These are phyloP conservation scores for Zaprionus obscuricornis DNA, from an alignment of 2,888 invertebrate species.

Conservation along the genomic window DNA sequence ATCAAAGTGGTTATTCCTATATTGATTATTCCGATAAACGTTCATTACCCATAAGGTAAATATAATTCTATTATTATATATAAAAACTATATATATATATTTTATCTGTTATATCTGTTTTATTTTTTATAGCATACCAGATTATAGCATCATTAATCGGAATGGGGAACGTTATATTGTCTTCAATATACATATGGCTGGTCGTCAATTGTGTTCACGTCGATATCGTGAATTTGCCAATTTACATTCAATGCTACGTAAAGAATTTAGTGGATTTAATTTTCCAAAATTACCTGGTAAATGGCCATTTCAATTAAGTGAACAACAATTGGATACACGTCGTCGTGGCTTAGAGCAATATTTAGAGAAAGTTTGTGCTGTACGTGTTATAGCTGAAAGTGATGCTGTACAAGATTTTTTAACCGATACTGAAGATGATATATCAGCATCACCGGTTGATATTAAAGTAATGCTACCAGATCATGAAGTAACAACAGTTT, in stretches of 20 bases:
- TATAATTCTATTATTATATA: background rate
- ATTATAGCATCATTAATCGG: conserved; percentile 95
- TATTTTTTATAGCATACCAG: conserved; percentile 89
- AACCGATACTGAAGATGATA: conserved; percentile 94
- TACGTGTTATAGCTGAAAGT: conserved; percentile 98
- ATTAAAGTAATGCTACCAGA: conserved; percentile 94
- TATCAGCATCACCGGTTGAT: conserved; percentile 90
- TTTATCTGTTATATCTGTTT: background rate
- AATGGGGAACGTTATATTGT: conserved; percentile 96
- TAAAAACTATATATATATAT: background rate
- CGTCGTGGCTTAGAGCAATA: conserved; percentile 98
- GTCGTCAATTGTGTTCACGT: conserved; percentile 97
- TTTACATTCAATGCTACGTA: conserved; percentile 93
- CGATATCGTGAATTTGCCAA: conserved; percentile 98
- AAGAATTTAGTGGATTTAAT: conserved; percentile 96
- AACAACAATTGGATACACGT: conserved; percentile 97
- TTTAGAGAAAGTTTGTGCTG: conserved; percentile 98
- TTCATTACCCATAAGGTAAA: conserved; percentile 88
- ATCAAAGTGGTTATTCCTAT: conserved; percentile 89
- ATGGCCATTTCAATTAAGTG: conserved; percentile 98
- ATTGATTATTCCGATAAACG: conserved; percentile 98
- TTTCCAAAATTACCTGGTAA: conserved; percentile 99
- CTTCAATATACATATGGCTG: conserved; percentile 99
- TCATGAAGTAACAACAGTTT: conserved; percentile 93
- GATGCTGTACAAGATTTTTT: conserved; percentile 99